A percentile compares a stretch with the other conserved stretches of the same genome.
Conservation (phyloP, 2,113 vertebrate species). For the Zosterops japonicus region DNA sequence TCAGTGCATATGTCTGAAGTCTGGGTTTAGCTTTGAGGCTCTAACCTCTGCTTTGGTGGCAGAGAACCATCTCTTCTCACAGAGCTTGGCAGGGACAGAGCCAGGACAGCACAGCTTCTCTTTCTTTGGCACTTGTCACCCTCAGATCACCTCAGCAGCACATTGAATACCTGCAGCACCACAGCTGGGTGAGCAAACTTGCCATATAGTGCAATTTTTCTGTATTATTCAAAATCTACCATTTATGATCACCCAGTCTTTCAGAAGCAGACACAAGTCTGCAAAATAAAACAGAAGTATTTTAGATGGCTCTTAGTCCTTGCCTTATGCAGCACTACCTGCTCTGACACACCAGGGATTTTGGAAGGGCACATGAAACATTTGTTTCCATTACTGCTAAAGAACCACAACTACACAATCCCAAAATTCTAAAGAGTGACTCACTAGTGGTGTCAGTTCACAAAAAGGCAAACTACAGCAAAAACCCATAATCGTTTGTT, state of each 20-base stretch:
- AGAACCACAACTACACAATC: not conserved
- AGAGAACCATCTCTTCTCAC: not conserved
- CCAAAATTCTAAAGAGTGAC: slow-evolving; percentile 48
- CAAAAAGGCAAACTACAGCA: slow-evolving; percentile 38
- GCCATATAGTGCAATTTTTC: not conserved
- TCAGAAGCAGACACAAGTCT: not conserved
- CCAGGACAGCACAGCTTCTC: not conserved
- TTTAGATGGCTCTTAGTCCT: not conserved
- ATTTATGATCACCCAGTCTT: not conserved
- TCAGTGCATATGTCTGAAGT: rapidly evolving
- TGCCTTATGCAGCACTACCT: not conserved
- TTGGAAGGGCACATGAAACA: slow-evolving; percentile 1
- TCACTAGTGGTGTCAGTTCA: slow-evolving; percentile 16
- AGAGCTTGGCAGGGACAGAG: not conserved
- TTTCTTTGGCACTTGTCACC: not conserved
- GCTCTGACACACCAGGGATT: not conserved
- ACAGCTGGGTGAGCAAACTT: not conserved
- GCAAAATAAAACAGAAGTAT: not conserved
- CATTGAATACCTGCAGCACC: not conserved
- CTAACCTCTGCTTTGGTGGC: not conserved
- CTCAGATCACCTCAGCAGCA: not conserved
- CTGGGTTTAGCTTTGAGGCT: not conserved
- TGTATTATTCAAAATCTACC: not conserved
- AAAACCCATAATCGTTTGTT: not conserved
- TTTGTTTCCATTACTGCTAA: slow-evolving; percentile 27